phyloP scores from a whole-genome alignment of 2,797 vertebrate species.

The Sebastes minor region DNA sequence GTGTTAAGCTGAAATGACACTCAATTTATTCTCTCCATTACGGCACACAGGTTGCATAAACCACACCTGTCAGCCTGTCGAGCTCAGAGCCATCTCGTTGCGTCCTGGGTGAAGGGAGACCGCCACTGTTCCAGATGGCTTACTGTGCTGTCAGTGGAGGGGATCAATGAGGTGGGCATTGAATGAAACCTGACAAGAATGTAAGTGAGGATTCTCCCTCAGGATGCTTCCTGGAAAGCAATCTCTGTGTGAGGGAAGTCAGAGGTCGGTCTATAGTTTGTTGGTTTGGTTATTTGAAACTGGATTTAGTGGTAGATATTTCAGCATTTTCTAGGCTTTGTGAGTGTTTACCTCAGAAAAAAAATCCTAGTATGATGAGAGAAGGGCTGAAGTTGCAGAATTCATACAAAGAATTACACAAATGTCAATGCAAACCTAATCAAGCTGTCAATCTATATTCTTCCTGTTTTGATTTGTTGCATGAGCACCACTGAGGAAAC shows the following conservation, averaged over 20 bases:
- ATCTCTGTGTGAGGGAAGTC: neutral
- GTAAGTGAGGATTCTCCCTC: constrained; percentile 24
- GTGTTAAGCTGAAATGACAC: constrained; percentile 64
- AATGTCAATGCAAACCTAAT: constrained; percentile 15
- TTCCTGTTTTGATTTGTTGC: constrained; percentile 13
- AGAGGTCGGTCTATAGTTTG: neutral
- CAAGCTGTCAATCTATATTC: neutral
- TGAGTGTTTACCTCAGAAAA: neutral
- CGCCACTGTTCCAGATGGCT: constrained; percentile 66
- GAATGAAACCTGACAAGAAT: constrained; percentile 66
- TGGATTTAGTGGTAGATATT: neutral
- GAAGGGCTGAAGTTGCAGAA: neutral
- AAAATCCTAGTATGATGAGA: neutral
- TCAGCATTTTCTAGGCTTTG: neutral
- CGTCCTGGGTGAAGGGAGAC: constrained; percentile 41
- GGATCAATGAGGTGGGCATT: constrained; percentile 59
- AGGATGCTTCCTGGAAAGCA: neutral
- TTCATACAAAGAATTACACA: neutral
- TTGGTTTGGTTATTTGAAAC: neutral
- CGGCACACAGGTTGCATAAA: constrained; percentile 30
- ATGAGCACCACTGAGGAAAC: constrained; percentile 4
- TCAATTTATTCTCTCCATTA: constrained; percentile 68
- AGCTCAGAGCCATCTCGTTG: constrained; percentile 12
- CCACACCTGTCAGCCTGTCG: constrained; percentile 61
- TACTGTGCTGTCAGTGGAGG: constrained; percentile 59